Conservation (phyloP, 2,888 invertebrate species). For the Hybos culiciformis region DNA sequence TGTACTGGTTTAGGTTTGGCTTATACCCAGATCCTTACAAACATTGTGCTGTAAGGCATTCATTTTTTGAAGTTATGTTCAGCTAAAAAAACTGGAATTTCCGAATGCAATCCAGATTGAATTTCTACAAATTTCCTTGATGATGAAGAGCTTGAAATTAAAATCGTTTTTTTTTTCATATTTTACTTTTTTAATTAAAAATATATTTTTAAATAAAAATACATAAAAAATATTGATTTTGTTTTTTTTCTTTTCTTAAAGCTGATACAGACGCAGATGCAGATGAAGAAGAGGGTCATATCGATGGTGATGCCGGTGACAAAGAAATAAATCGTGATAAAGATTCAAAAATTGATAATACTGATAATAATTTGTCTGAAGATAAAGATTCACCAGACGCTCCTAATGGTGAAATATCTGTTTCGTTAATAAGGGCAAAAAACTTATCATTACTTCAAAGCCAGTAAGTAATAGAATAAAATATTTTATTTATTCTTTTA, state of each 20-base stretch:
- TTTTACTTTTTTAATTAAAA: background rate
- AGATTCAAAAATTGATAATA: conserved; percentile 25
- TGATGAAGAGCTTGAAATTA: too few relatives aligned
- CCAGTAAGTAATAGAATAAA: conserved; percentile 34
- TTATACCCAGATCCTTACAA: too few relatives aligned
- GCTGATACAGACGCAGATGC: conserved; percentile 36
- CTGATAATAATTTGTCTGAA: conserved; percentile 32
- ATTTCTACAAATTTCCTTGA: too few relatives aligned
- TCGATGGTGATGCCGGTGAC: conserved; percentile 28
- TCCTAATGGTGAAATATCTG: conserved; percentile 34
- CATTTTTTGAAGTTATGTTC: too few relatives aligned
- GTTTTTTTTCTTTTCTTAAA: conserved; percentile 15
- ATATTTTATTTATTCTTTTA: conserved; percentile 8
- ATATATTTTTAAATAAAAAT: background rate
- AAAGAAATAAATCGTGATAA: conserved; percentile 26
- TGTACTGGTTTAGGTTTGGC: too few relatives aligned
- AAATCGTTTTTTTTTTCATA: too few relatives aligned
- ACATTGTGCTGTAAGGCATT: too few relatives aligned
- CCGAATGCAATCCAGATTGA: too few relatives aligned
- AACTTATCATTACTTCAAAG: conserved; percentile 42
- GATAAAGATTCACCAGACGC: conserved; percentile 25
- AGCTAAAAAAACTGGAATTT: too few relatives aligned
- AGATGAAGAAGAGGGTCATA: conserved; percentile 36
- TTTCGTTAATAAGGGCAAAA: conserved; percentile 36
- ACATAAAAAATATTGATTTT: background rate